These are phyloP conservation scores for Glaucidium brasilianum DNA, from an alignment of 2,113 vertebrate species.

Conservation along the genomic window DNA sequence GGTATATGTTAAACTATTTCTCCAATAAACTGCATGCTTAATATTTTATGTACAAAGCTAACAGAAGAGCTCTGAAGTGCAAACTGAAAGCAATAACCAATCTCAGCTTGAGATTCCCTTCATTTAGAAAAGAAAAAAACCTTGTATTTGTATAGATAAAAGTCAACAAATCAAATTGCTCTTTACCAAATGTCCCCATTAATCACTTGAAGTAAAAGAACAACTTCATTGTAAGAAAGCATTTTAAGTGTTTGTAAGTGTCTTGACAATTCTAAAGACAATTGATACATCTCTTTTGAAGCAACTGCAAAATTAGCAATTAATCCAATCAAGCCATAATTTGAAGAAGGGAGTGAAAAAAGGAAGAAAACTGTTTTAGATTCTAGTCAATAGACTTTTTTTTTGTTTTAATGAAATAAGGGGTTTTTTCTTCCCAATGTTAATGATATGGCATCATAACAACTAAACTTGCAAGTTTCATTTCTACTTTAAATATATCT, in stretches of 20 bases:
- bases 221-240: background rate
- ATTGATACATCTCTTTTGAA: background rate
- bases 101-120: background rate
- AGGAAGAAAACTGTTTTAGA: background rate
- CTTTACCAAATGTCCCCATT: background rate
- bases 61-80: background rate
- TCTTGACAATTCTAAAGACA: constrained; percentile 5
- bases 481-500: background rate
- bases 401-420: background rate
- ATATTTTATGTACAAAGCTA: background rate
- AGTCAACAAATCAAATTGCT: constrained; percentile 20
- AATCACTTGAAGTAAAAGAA: constrained; percentile 27
- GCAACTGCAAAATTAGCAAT: constrained; percentile 1
- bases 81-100: background rate
- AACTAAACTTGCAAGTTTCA: background rate
- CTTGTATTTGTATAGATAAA: background rate
- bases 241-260: background rate
- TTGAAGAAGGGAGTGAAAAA: background rate
- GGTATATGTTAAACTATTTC: background rate
- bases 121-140: background rate
- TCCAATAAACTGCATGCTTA: background rate
- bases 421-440: background rate
- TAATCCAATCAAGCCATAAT: background rate
- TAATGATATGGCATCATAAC: background rate
- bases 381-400: background rate